phyloP scores from a whole-genome alignment of 2,888 invertebrate genomes.

The Dugesia japonica region DNA sequence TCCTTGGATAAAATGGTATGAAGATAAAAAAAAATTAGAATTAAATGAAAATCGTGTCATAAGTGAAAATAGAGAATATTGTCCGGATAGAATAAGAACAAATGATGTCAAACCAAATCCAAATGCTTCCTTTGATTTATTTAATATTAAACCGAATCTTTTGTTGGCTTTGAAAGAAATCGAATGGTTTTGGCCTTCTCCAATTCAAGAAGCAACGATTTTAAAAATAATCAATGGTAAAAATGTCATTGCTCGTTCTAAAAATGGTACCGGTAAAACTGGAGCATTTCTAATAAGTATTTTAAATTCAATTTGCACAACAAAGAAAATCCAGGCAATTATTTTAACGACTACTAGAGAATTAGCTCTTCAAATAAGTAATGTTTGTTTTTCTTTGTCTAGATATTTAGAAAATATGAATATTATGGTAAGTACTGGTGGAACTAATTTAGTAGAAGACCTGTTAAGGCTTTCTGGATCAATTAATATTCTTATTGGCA shows the following conservation, averaged over 20 bases:
- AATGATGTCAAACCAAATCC: not conserved
- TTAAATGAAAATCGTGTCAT: not conserved
- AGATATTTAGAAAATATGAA: constrained; percentile 79
- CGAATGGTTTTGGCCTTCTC: constrained; percentile 95
- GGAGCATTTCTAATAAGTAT: constrained; percentile 98
- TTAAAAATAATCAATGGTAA: constrained; percentile 90
- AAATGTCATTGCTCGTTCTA: constrained; percentile 82
- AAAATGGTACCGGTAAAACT: constrained; percentile 97
- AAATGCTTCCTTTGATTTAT: not conserved
- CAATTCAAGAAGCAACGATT: constrained; percentile 83
- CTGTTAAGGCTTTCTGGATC: constrained; percentile 91
- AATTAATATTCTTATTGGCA: constrained; percentile 96
- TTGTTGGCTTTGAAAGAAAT: constrained; percentile 61
- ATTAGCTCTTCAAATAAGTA: constrained; percentile 90
- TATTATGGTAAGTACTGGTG: constrained; percentile 98
- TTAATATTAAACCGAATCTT: not conserved
- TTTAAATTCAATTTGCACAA: constrained; percentile 67
- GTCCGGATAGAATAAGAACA: not conserved
- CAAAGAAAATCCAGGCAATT: constrained; percentile 74
- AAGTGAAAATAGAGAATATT: not conserved
- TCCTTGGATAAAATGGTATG: not conserved
- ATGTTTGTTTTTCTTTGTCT: constrained; percentile 93
- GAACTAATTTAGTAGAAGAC: constrained; percentile 77
- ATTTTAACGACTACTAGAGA: constrained; percentile 95
- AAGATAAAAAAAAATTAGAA: not conserved